These are phyloP conservation scores for Drosophila nigrodunni DNA, from an alignment of 1,140 invertebrate species.

Conservation along the genomic window DNA sequence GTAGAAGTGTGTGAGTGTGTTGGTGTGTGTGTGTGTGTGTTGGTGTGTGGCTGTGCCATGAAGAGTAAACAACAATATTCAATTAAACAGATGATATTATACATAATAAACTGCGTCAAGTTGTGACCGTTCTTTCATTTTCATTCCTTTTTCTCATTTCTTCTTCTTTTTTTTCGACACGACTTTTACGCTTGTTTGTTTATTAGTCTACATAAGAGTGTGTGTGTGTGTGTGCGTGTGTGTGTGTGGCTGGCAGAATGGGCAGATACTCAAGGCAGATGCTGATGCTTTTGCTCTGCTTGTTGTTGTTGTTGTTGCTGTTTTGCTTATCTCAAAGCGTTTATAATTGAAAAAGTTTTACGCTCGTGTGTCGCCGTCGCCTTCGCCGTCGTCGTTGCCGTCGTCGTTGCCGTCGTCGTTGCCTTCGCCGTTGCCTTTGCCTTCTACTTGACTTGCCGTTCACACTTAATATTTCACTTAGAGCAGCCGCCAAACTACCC, in stretches of 20 bases:
- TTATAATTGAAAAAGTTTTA: conserved; percentile 79
- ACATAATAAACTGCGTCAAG: conserved; percentile 48
- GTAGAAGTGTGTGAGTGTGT: conserved; percentile 4
- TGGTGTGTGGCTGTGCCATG: conserved; percentile 27
- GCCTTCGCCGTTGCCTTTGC: conserved; percentile 23
- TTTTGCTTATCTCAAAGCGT: conserved; percentile 49
- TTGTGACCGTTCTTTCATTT: conserved; percentile 23
- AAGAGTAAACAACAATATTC: conserved; percentile 44
- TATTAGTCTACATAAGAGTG: not conserved
- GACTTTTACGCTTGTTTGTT: conserved; percentile 20
- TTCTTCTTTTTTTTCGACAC: conserved; percentile 5
- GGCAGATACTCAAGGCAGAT: conserved; percentile 26
- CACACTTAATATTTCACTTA: conserved; percentile 68
- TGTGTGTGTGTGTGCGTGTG: not conserved
- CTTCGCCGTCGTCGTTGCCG: too few relatives aligned
- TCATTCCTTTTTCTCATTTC: conserved; percentile 1
- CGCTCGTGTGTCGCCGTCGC: conserved; percentile 45
- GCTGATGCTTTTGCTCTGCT: conserved; percentile 4
- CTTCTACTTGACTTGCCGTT: conserved; percentile 63
- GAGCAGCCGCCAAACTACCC: conserved; percentile 18
- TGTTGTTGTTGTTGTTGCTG: conserved; percentile 29
- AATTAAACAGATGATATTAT: conserved; percentile 61
- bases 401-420: conserved; percentile 27
- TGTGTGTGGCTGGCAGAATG: not conserved
- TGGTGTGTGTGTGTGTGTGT: conserved; percentile 9